phyloP scores from a whole-genome alignment of 2,888 invertebrate genomes.

The Drosophila multiciliata region DNA sequence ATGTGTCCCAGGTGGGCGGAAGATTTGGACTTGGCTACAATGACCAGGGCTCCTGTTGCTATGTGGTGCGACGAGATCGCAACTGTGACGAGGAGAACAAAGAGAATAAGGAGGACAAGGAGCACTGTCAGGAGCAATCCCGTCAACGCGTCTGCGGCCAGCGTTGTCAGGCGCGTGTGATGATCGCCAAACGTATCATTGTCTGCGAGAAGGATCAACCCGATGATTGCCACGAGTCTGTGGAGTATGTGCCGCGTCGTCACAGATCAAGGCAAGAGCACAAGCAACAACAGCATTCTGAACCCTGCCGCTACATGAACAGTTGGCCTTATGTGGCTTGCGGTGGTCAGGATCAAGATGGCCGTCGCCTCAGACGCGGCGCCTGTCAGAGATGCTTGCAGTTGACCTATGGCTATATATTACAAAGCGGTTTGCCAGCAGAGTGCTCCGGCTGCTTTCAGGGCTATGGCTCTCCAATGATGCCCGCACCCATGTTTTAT shows the following conservation, averaged over 20 bases:
- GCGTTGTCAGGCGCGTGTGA: slow-evolving; percentile 79
- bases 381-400: slow-evolving; percentile 60
- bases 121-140: slow-evolving; percentile 66
- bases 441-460: slow-evolving; percentile 60
- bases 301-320: slow-evolving; percentile 42
- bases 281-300: slow-evolving; percentile 3
- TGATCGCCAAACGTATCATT: slow-evolving; percentile 72
- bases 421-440: slow-evolving; percentile 62
- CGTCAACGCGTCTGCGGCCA: slow-evolving; percentile 79
- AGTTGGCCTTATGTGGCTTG: slow-evolving; percentile 72
- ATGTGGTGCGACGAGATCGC: slow-evolving; percentile 65
- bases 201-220: slow-evolving; percentile 60
- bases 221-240: slow-evolving; percentile 59
- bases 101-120: slow-evolving; percentile 10
- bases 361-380: slow-evolving; percentile 20
- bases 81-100: slow-evolving; percentile 58
- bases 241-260: slow-evolving; percentile 71
- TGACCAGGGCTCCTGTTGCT: slow-evolving; percentile 82
- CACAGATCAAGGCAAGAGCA: slow-evolving; percentile 16
- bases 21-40: slow-evolving; percentile 82
- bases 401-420: slow-evolving; percentile 59
- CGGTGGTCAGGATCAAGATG: background rate
- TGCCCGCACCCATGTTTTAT: slow-evolving; percentile 40
- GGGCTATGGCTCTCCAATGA: slow-evolving; percentile 28
- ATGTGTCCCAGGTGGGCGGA: slow-evolving; percentile 80